Evolutionary conservation across 2,113 vertebrate genomes (phyloP), one percentile per base, ranked within the genome.

Genomic region (Apodemus sylvaticus): DNA sequence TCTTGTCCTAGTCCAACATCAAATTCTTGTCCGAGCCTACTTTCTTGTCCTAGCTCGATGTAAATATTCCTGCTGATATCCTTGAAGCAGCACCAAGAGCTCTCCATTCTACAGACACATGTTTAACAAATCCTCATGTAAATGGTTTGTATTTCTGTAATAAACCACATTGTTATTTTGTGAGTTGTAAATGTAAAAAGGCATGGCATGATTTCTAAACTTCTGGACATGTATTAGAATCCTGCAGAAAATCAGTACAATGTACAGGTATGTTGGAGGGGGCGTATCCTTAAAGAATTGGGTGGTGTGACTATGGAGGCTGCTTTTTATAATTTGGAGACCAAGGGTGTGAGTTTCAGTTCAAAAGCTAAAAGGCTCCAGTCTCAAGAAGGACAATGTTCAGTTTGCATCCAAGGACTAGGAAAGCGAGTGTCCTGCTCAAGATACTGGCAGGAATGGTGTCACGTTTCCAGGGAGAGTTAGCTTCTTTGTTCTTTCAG

Each of bases 181-280:
- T 90, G 22, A 73, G 26, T 86, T 53, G 83, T 89, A 83, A 89
- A 51, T 55, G 70, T 73, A 93, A 90, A 90, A 78, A 55, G 70
- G 26, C 11, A 29, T n/a, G 19, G 29, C 45, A 81, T 87, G 48
- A 48, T 88, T 87, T 93, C 51, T 29, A 89, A 58, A 45, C 19
- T 81, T 90, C 51, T 48, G 13, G 51, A 89, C 31, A n/a, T 60
- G 26, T 51, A 31, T 31, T 9, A 70, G 14, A 20, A 82, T 73
- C 26, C n/a, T 90, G 22, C 29, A 93, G 22, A 85, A 31, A 89
- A 78, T 76, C 8, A 90, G 62, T 6, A 60, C 48, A 20, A 19
- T 60, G 29, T 51, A 5, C 31, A 4, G 60, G 1, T 58, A 13
- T 85, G n/a, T 64, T 7, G 39, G 70, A 19, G 51, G 51, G 45